phyloP scores from a whole-genome alignment of 1,140 invertebrate genomes.

The Pseudobourletiella spinata region DNA sequence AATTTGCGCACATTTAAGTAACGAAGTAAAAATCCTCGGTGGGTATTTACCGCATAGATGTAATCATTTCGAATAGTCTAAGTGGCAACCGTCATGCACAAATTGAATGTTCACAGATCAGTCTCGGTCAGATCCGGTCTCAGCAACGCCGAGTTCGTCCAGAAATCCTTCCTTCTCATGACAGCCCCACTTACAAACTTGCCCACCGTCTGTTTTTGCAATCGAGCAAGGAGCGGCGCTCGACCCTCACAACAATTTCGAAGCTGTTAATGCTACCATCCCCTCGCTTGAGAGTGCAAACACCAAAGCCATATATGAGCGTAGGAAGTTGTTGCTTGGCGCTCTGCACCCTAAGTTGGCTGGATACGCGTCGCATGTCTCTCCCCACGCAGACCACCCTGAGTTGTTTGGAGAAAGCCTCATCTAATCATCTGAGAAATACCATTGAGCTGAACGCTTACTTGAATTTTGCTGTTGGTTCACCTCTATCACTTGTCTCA shows the following conservation, averaged over 20 bases:
- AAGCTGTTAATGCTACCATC: slow-evolving; percentile 1
- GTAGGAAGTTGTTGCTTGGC: background rate
- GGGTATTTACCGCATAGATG: background rate
- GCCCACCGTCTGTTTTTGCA: background rate
- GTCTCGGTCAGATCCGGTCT: background rate
- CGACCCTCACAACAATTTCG: background rate
- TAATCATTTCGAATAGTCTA: background rate
- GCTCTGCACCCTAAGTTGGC: background rate
- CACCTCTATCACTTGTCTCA: background rate
- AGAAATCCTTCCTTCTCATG: background rate
- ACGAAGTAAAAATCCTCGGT: background rate
- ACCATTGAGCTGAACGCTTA: background rate
- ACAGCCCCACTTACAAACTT: background rate
- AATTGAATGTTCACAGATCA: background rate
- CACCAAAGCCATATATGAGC: background rate
- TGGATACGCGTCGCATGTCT: background rate
- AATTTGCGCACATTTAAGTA: background rate
- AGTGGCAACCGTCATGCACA: no score
- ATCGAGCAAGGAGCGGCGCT: background rate
- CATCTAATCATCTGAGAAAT: background rate
- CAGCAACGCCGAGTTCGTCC: background rate
- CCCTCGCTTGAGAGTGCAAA: slow-evolving; percentile 5
- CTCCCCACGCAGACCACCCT: no score
- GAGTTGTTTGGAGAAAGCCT: background rate
- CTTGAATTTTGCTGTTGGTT: background rate